A percentile compares a stretch with the other conserved stretches of the same genome.
These are phyloP conservation scores for Crocodylus rhombifer DNA, from an alignment of 2,797 vertebrate species.

Conservation along the genomic window DNA sequence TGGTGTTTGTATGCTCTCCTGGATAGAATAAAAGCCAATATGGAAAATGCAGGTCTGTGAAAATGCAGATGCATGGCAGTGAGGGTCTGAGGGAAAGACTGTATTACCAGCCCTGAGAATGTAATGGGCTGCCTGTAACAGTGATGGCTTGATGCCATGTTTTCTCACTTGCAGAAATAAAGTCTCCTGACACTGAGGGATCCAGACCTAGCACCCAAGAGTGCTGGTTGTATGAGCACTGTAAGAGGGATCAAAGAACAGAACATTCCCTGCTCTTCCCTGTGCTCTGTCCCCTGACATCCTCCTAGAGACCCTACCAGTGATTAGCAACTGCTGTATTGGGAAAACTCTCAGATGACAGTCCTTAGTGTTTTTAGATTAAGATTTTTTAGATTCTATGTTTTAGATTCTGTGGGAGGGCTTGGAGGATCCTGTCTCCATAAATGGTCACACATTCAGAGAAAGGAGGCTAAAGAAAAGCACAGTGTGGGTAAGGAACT, in stretches of 20 bases:
- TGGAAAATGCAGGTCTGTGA: too few species aligned
- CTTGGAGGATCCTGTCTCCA: background rate
- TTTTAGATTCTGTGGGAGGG: background rate
- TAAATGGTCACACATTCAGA: background rate
- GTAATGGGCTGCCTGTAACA: background rate
- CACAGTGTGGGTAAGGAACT: background rate
- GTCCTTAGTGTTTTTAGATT: background rate
- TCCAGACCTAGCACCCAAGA: background rate
- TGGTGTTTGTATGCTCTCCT: too few species aligned
- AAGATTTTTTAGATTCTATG: too few species aligned
- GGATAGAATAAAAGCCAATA: too few species aligned
- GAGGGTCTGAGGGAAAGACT: background rate
- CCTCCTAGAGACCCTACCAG: background rate
- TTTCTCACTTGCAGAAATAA: background rate
- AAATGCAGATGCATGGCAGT: too few species aligned
- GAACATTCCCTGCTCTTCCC: too few species aligned
- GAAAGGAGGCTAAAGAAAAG: background rate
- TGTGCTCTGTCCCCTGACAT: too few species aligned
- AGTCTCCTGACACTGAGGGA: background rate
- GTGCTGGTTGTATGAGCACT: rapidly evolving
- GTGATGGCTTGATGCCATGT: background rate
- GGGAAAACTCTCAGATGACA: background rate
- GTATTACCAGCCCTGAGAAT: background rate
- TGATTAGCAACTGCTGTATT: background rate
- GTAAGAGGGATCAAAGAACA: background rate